Conservation (phyloP, 2,113 vertebrate species). For the Scophthalmus maximus region DNA sequence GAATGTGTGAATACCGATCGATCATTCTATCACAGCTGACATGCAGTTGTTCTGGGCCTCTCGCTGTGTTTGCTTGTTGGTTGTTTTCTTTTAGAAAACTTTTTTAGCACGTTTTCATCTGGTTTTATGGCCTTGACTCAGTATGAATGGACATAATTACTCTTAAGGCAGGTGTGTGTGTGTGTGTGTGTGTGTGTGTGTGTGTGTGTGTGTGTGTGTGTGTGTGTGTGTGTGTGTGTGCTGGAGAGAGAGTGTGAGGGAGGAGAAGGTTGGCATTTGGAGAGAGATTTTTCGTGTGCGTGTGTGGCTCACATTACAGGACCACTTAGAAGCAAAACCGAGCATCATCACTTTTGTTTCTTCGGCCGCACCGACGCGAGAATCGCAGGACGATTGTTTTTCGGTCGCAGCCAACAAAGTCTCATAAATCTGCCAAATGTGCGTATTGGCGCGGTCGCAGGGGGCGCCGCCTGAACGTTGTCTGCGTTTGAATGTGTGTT, state of each 20-base stretch:
- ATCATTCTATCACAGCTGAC: slow-evolving; percentile 34
- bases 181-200: background rate
- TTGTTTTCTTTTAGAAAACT: too few relatives aligned
- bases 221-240: too few relatives aligned
- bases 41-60: background rate
- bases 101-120: background rate
- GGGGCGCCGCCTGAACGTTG: slow-evolving; percentile 11
- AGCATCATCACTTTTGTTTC: background rate
- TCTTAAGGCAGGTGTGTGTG: slow-evolving; percentile 4
- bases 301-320: too few relatives aligned
- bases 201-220: slow-evolving; percentile 1
- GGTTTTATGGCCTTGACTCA: slow-evolving; percentile 7
- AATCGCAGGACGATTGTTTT: slow-evolving; percentile 40
- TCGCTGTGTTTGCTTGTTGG: background rate
- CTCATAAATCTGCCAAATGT: slow-evolving; percentile 62
- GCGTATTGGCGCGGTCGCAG: background rate
- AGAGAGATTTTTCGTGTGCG: too few relatives aligned
- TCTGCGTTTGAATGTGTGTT: background rate
- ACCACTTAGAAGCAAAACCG: too few relatives aligned
- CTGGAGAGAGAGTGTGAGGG: too few relatives aligned
- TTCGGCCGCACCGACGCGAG: background rate
- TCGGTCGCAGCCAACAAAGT: slow-evolving; percentile 58
- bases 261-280: too few relatives aligned
- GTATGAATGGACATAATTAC: slow-evolving; percentile 10
- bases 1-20: slow-evolving; percentile 5